A percentile compares a stretch with the other conserved stretches of the same genome.
phyloP scores from a whole-genome alignment of 2,888 invertebrate species.

The Hypselothyrea guttata region DNA sequence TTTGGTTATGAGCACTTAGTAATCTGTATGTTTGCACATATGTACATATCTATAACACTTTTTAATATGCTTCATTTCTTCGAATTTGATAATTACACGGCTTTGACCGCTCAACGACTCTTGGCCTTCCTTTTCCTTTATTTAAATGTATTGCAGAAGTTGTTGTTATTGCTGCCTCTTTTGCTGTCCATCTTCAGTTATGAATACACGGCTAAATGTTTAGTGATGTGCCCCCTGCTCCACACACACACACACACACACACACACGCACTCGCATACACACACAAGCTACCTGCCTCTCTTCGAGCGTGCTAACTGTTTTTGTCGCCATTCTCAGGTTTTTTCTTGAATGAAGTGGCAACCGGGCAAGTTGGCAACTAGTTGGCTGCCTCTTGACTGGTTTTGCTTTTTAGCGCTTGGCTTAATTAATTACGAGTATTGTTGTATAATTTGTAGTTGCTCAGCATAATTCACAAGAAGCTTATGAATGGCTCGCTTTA shows the following conservation, averaged over 20 bases:
- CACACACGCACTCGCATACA: not conserved
- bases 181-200: slow-evolving; percentile 41
- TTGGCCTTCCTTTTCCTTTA: slow-evolving; percentile 9
- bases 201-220: slow-evolving; percentile 38
- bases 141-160: not conserved
- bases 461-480: slow-evolving; percentile 55
- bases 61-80: slow-evolving; percentile 69
- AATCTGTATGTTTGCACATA: not conserved
- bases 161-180: not conserved
- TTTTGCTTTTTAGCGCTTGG: slow-evolving; percentile 41
- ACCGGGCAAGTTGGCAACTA: slow-evolving; percentile 38
- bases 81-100: slow-evolving; percentile 75
- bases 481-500: slow-evolving; percentile 56
- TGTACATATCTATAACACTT: slow-evolving; percentile 47
- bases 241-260: not conserved
- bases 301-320: slow-evolving; percentile 38
- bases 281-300: not conserved
- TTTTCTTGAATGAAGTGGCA: slow-evolving; percentile 72
- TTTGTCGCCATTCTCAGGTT: slow-evolving; percentile 54
- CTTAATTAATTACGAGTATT: slow-evolving; percentile 72
- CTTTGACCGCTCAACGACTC: slow-evolving; percentile 74
- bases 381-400: slow-evolving; percentile 37
- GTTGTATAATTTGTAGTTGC: slow-evolving; percentile 73
- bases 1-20: slow-evolving; percentile 34
- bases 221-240: slow-evolving; percentile 18